Percentiles rank a stretch among this genome's conserved stretches.
Evolutionary conservation across 2,888 invertebrate genomes (phyloP).

Genomic region (Thera britannica): DNA sequence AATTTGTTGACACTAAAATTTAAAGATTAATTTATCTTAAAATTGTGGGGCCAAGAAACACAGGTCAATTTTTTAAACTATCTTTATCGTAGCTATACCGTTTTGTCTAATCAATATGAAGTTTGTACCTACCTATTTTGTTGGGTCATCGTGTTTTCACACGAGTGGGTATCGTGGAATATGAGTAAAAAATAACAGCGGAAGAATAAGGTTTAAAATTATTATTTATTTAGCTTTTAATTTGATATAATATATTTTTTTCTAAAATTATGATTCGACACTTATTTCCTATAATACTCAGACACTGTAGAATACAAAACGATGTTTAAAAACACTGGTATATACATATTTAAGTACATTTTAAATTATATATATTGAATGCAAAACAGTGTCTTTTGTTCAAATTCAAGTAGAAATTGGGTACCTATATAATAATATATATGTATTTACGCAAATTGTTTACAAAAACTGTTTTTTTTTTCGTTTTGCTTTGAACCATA

Average conservation of each 20-base stretch:
- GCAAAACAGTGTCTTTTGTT: constrained; percentile 21
- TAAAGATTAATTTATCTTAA: neutral
- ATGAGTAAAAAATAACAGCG: neutral
- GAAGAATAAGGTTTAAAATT: neutral
- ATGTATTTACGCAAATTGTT: neutral
- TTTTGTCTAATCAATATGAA: neutral
- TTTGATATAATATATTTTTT: neutral
- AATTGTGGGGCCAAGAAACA: neutral
- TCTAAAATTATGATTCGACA: constrained; percentile 15
- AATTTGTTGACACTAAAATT: constrained; percentile 15
- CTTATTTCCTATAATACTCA: constrained; percentile 53
- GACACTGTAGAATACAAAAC: constrained; percentile 46
- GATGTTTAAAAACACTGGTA: constrained; percentile 37
- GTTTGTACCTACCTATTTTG: neutral
- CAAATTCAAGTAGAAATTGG: constrained; percentile 9
- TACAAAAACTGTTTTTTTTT: neutral
- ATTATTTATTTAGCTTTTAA: neutral
- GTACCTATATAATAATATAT: neutral
- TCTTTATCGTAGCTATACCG: neutral
- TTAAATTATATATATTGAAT: constrained; percentile 12
- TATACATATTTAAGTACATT: constrained; percentile 42
- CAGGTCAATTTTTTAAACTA: constrained; percentile 9
- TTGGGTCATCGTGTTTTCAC: neutral
- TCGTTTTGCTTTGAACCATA: constrained; percentile 14
- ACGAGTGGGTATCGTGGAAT: neutral